Evolutionary conservation across 30 jellyfish, hydroid and myxozoan genomes (phyloP).

Genomic region (Aurelia sp.): DNA sequence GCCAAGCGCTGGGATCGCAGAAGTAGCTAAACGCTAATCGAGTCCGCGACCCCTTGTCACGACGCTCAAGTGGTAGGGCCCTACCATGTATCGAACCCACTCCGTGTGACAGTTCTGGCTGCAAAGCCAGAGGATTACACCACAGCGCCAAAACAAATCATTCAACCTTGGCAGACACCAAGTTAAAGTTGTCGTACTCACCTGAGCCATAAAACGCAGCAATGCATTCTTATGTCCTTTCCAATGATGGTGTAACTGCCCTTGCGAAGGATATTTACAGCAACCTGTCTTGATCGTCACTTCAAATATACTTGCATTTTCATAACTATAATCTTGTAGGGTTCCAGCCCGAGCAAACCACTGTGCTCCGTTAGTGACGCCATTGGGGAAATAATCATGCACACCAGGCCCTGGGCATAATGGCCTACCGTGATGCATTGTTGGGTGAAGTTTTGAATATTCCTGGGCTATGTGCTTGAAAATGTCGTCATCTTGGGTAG

Average conservation of each 20-base stretch:
- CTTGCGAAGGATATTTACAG: conserved; percentile 93
- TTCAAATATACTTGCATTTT: conserved; percentile 68
- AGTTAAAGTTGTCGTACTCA: conserved; percentile 8
- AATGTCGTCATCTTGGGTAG: conserved; percentile 87
- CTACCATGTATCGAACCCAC: too few relatives aligned
- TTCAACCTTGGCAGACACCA: too few relatives aligned
- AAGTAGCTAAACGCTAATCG: too few relatives aligned
- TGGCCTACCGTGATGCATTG: conserved; percentile 97
- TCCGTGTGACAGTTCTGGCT: too few relatives aligned
- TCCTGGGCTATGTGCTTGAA: conserved; percentile 61
- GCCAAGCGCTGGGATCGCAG: too few relatives aligned
- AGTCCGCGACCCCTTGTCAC: too few relatives aligned
- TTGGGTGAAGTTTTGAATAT: conserved; percentile 79
- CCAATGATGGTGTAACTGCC: conserved; percentile 84
- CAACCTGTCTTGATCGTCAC: conserved; percentile 94
- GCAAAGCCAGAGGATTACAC: too few relatives aligned
- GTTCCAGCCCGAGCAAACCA: conserved; percentile 73
- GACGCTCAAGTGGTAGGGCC: too few relatives aligned
- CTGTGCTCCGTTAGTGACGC: conserved; percentile 94
- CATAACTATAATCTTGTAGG: conserved; percentile 87
- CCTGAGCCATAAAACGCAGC: conserved; percentile 67
- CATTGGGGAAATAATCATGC: conserved; percentile 77
- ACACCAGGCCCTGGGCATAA: conserved; percentile 96
- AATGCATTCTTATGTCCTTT: conserved; percentile 78
- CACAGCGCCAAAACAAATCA: too few relatives aligned